These are phyloP conservation scores for Cisticola juncidis DNA, from an alignment of 2,113 vertebrate species.

Conservation along the genomic window DNA sequence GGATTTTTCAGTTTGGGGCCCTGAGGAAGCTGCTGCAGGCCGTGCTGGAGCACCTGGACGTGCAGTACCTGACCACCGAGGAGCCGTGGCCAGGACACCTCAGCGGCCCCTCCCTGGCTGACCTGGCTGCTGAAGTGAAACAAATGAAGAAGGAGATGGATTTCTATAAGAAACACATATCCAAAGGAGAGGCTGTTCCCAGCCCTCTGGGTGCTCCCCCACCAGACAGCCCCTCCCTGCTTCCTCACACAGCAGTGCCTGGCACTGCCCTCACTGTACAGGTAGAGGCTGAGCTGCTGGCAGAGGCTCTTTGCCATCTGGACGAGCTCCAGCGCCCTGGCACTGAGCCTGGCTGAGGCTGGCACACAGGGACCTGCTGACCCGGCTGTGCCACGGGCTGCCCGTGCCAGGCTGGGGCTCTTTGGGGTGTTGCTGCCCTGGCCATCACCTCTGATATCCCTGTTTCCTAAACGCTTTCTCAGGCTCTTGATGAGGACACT, in stretches of 20 bases:
- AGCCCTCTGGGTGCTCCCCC: background rate
- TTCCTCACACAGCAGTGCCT: background rate
- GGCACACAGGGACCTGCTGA: background rate
- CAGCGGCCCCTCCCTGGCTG: background rate
- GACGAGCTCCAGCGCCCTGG: background rate
- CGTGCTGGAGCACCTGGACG: background rate
- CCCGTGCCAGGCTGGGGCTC: background rate
- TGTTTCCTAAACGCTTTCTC: background rate
- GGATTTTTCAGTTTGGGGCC: accelerated
- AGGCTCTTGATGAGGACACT: background rate
- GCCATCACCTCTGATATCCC: too few species aligned
- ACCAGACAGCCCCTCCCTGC: background rate
- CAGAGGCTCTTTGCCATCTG: background rate
- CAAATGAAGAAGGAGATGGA: background rate
- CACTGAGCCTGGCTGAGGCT: background rate
- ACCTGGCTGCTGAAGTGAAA: accelerated
- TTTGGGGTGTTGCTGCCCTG: background rate
- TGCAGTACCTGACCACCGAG: background rate
- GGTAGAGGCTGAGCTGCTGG: background rate
- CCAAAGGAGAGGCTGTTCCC: background rate
- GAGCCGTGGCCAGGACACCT: background rate
- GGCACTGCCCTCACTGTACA: background rate
- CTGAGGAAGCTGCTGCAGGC: background rate
- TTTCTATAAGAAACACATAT: accelerated
- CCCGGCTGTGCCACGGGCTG: background rate